Evolutionary conservation across 2,113 vertebrate species (phyloP).

Genomic region (Macaca mulatta): DNA sequence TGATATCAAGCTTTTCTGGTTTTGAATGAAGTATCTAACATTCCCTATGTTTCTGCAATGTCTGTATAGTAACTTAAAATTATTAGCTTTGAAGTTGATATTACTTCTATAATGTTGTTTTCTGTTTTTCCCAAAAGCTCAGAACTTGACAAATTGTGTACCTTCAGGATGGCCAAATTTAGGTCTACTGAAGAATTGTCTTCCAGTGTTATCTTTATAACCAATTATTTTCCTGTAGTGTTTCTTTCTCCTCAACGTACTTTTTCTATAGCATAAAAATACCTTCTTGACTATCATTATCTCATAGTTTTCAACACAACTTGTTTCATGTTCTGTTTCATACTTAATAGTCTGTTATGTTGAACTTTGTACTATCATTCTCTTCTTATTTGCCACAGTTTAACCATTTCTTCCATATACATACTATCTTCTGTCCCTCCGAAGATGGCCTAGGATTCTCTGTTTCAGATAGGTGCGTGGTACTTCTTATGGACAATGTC

Average conservation of each 20-base stretch:
- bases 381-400: not conserved
- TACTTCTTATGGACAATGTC: not conserved
- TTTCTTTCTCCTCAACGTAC: not conserved
- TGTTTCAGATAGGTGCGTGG: not conserved
- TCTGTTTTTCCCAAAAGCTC: conserved; percentile 2
- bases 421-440: not conserved
- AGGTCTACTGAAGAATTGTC: not conserved
- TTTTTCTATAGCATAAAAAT: conserved; percentile 2
- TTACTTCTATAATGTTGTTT: not conserved
- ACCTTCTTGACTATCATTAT: not conserved
- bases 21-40: conserved; percentile 13
- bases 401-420: not conserved
- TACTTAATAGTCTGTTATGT: not conserved
- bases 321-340: not conserved
- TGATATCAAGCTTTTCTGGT: not conserved
- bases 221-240: not conserved
- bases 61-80: not conserved
- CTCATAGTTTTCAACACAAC: not conserved
- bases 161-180: not conserved
- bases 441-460: not conserved
- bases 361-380: not conserved
- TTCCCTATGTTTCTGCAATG: not conserved
- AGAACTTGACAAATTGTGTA: not conserved
- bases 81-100: not conserved
- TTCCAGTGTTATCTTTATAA: not conserved